These are phyloP conservation scores for Sesia bembeciformis DNA, from an alignment of 2,888 invertebrate genomes.

Conservation along the genomic window DNA sequence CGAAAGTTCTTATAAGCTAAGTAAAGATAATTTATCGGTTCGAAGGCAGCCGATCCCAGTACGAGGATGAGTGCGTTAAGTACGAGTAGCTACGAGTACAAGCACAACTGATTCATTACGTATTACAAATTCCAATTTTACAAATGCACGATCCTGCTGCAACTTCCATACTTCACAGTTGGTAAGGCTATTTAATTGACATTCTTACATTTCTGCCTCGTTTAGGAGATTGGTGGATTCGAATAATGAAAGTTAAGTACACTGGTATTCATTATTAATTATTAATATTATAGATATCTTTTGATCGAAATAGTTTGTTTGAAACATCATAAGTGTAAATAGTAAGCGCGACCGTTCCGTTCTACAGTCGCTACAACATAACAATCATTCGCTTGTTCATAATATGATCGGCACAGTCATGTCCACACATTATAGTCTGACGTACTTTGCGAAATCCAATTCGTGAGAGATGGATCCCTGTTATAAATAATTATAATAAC, in stretches of 20 bases:
- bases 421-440: slow-evolving; percentile 47
- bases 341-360: too few species aligned
- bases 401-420: slow-evolving; percentile 31
- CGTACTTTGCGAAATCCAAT: slow-evolving; percentile 21
- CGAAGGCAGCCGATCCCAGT: slow-evolving; percentile 44
- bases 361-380: not conserved
- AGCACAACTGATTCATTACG: slow-evolving; percentile 21
- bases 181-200: slow-evolving; percentile 68
- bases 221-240: slow-evolving; percentile 23
- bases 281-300: too few species aligned
- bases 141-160: slow-evolving; percentile 40
- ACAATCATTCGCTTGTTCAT: not conserved
- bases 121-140: slow-evolving; percentile 46
- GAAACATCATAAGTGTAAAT: too few species aligned
- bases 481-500: not conserved
- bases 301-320: too few species aligned
- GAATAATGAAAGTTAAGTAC: slow-evolving; percentile 24
- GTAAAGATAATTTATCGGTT: slow-evolving; percentile 16
- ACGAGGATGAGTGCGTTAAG: slow-evolving; percentile 36
- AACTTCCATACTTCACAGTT: slow-evolving; percentile 43
- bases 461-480: slow-evolving; percentile 24
- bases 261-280: not conserved
- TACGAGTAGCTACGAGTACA: slow-evolving; percentile 22
- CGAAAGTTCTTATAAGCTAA: too few species aligned
- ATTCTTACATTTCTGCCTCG: slow-evolving; percentile 34